Conservation (phyloP, 1,140 invertebrate species). For the Aradophagus sp. region DNA sequence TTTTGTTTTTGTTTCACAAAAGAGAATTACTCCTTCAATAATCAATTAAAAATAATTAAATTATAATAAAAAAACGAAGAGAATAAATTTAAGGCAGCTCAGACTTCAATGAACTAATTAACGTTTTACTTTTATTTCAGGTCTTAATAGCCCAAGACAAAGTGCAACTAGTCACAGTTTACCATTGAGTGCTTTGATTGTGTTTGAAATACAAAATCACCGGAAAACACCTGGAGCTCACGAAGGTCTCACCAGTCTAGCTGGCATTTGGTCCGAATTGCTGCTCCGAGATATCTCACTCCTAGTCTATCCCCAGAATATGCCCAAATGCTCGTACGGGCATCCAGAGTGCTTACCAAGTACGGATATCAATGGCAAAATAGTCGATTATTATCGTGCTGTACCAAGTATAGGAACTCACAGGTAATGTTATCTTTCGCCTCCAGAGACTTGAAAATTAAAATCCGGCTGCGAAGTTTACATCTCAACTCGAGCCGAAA, state of each 20-base stretch:
- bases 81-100: no score
- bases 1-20: no score
- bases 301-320: constrained; percentile 76
- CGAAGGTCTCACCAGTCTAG: constrained; percentile 84
- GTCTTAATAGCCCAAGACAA: constrained; percentile 77
- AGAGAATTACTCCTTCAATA: no score
- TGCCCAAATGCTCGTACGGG: constrained; percentile 63
- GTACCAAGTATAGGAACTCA: constrained; percentile 80
- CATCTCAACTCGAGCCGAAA: no score
- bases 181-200: constrained; percentile 76
- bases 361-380: constrained; percentile 67
- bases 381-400: constrained; percentile 85
- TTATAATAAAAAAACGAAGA: no score
- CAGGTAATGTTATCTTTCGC: no score
- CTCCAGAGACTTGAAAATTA: no score
- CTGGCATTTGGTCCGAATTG: constrained; percentile 88
- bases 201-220: constrained; percentile 54
- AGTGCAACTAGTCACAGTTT: constrained; percentile 75
- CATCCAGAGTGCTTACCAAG: constrained; percentile 77
- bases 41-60: no score
- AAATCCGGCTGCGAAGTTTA: no score
- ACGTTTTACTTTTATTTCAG: constrained; percentile 66
- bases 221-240: constrained; percentile 66
- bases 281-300: constrained; percentile 85
- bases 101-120: constrained; percentile 18